These are phyloP conservation scores for Drosophila prosaltans DNA, from an alignment of 1,140 invertebrate species.

Conservation along the genomic window DNA sequence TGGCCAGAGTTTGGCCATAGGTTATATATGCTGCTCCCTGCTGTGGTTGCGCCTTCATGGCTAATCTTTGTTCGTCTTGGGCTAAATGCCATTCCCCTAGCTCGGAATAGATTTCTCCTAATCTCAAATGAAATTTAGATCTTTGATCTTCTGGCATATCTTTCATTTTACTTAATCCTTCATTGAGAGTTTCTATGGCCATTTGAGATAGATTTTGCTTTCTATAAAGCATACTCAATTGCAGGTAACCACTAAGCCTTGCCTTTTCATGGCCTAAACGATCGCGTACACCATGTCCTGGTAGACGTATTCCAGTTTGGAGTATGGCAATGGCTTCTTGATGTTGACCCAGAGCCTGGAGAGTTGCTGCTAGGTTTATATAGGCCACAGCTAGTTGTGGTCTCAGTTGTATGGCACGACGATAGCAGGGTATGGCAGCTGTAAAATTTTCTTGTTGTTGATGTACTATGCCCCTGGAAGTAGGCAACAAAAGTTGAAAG, in stretches of 20 bases:
- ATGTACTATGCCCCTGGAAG: slow-evolving; percentile 94
- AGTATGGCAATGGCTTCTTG: slow-evolving; percentile 93
- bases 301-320: slow-evolving; percentile 90
- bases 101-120: slow-evolving; percentile 91
- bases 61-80: slow-evolving; percentile 92
- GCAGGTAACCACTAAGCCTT: slow-evolving; percentile 93
- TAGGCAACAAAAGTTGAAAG: slow-evolving; percentile 57
- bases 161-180: slow-evolving; percentile 90
- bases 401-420: slow-evolving; percentile 93
- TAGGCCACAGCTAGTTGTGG: slow-evolving; percentile 97
- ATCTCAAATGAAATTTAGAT: slow-evolving; percentile 77
- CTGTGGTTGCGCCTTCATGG: slow-evolving; percentile 90
- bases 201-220: slow-evolving; percentile 91
- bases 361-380: slow-evolving; percentile 94
- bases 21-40: slow-evolving; percentile 94
- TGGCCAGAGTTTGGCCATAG: slow-evolving; percentile 93
- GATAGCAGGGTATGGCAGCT: slow-evolving; percentile 59
- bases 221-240: slow-evolving; percentile 94
- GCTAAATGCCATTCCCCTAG: slow-evolving; percentile 90
- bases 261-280: slow-evolving; percentile 93
- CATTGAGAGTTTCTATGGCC: slow-evolving; percentile 87
- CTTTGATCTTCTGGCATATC: slow-evolving; percentile 91
- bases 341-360: slow-evolving; percentile 90
- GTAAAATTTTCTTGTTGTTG: slow-evolving; percentile 91
- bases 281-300: slow-evolving; percentile 94